Percentiles rank a stretch among this genome's conserved stretches.
Conservation (phyloP, 2,797 vertebrate genomes). For the Phrynocephalus guinanensis region DNA sequence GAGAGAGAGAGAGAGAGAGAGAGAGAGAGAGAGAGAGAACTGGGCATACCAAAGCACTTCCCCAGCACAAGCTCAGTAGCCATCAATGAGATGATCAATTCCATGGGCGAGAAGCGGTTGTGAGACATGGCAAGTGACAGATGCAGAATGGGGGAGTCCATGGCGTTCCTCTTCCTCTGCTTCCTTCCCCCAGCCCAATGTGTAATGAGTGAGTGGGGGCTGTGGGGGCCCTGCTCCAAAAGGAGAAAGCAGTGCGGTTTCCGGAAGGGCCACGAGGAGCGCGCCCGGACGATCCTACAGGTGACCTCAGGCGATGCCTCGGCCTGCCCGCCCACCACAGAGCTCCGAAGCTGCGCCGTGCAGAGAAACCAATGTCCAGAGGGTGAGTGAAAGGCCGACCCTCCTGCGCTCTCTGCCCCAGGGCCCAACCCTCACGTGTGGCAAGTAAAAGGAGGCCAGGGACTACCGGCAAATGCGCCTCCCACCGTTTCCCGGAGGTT, state of each 20-base stretch:
- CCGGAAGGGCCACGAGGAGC: conserved; percentile 90
- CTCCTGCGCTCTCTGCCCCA: not conserved
- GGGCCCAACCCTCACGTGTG: too few relatives aligned
- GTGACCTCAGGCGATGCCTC: conserved; percentile 79
- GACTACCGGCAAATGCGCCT: too few relatives aligned
- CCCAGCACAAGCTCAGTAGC: not conserved
- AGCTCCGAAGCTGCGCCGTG: conserved; percentile 87
- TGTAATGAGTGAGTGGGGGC: conserved; percentile 93
- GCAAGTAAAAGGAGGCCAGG: too few relatives aligned
- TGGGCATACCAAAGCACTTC: not conserved
- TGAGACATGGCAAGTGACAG: too few relatives aligned
- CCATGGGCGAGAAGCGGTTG: not conserved
- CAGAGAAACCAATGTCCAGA: conserved; percentile 86
- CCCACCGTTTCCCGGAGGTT: too few relatives aligned
- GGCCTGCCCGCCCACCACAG: conserved; percentile 83
- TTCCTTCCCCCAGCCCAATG: conserved; percentile 82
- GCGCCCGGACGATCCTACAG: conserved; percentile 83
- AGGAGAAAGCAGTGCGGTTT: conserved; percentile 95
- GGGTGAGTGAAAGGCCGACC: conserved; percentile 67
- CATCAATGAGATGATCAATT: not conserved
- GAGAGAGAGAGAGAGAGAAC: not conserved
- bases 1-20: too few relatives aligned
- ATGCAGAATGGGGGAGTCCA: too few relatives aligned
- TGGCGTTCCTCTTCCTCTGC: not conserved
- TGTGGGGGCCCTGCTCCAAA: conserved; percentile 92